Base-by-base conservation (phyloP, 2,797 vertebrate genomes). In the Poeciliopsis infans region DNA sequence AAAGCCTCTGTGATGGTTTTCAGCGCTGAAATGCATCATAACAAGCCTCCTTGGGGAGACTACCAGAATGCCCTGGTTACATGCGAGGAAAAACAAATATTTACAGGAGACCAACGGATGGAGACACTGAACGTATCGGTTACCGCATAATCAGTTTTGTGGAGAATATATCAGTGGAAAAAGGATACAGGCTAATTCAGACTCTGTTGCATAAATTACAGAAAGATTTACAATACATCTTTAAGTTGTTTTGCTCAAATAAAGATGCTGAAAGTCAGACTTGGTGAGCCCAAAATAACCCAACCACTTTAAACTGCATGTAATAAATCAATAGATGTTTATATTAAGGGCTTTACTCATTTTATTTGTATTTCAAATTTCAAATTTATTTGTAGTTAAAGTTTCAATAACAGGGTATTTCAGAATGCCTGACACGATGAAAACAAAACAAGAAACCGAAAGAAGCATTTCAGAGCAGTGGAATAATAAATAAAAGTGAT, bases 1-100 rank as follows among this genome's bases (percentile, higher is more conserved):
- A 93, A 87, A 85, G 91, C 87, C 76, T 88, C 89, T 86, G 91
- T 95, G 95, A 92, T 92, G 86, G 91, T 72, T 64, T 84, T 86
- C 57, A 83, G 85, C 71, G 77, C 79, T 83, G 83, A 89, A 91
- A 94, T 93, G 83, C 85, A 93, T 94, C 89, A 91, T 79, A 87
- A 87, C 87, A 86, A 86, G 84, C 81, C 82, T 88, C 88, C 90
- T 91, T 81, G 84, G 79, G 77, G 88, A 89, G 61, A 87, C 80
- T 86, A 81, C 66, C 55, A 83, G 77, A 86, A 88, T 79, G 79
- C 28, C 79, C 88, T 84, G 86, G 89, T 93, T 86, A 86, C 89
- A 82, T 71, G 76, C 46, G 86, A 77, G 79, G 74, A 77, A 89
- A 83, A 23, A 39, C 80, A 78, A 78, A 72, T 59, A 28, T 33